Evolutionary conservation across 2,113 vertebrate species (phyloP), one percentile per base, ranked within the genome.

Genomic region (Sminthopsis crassicaudata): DNA sequence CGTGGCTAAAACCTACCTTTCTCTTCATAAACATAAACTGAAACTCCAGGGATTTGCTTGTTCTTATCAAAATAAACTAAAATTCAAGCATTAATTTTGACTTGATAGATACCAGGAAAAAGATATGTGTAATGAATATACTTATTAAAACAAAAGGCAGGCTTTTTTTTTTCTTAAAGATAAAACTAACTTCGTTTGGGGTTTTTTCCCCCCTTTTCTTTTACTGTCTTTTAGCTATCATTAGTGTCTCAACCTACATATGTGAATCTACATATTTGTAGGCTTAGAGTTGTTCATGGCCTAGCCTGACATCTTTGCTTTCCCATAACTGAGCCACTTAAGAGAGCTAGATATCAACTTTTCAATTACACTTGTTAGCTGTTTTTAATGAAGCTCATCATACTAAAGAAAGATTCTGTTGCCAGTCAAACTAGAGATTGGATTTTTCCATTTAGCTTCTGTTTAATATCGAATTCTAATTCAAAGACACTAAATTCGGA

Each of bases 1-100:
- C 1, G 0, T 42, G 16, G n/a, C 36, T 76, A 76, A 76, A 76
- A n/a, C 16, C 30, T 76, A 76, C 36, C 16, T 76, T 76, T 19
- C 60, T 76, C 30, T 76, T 84, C 67, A 42, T 7, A 94, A 30
- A 11, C 11, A 92, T 25, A 2, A 53, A 91, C 3, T 51, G 19
- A 92, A 95, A 91, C 26, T 48, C 9, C 91, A 94, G 27, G 92
- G 91, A 96, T 54, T 0, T 36, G 2, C 42, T 27, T 92, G 94
- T 76, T 53, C 76, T 8, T 91, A 14, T 93, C 26, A 93, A 96
- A 94, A 53, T 94, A 24, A 94, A 88, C 3, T 92, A 57, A 42
- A 94, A 94, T 51, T 89, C 2, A 27, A 16, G 12, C 11, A 92
- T 1, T 84, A 16, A 57, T 89, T 50, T 19, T 42, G 92, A 93